Evolutionary conservation across 2,888 invertebrate genomes (phyloP).

Genomic region (Oscheius onirici): DNA sequence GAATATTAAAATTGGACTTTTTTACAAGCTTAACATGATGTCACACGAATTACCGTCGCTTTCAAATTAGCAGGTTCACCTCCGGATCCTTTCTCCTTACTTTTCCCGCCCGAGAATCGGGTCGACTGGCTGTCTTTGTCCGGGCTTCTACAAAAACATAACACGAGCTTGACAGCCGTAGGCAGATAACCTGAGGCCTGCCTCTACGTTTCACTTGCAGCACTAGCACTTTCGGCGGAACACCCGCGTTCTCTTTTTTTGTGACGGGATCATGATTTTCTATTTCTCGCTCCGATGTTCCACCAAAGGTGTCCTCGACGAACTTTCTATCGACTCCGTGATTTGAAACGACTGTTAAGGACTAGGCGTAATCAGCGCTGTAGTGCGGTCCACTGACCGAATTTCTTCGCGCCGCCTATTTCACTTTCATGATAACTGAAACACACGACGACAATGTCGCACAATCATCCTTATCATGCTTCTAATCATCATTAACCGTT

Average conservation of each 20-base stretch:
- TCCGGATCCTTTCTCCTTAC: constrained; percentile 31
- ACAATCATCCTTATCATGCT: constrained; percentile 14
- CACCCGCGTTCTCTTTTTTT: not conserved
- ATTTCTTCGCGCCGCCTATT: constrained; percentile 28
- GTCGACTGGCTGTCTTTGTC: constrained; percentile 10
- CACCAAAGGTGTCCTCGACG: not conserved
- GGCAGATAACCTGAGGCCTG: constrained; percentile 8
- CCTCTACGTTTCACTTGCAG: not conserved
- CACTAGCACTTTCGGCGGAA: not conserved
- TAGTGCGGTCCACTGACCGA: constrained; percentile 33
- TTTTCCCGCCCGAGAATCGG: constrained; percentile 29
- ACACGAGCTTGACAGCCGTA: constrained; percentile 16
- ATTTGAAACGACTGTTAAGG: constrained; percentile 21
- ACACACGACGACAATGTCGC: constrained; percentile 17
- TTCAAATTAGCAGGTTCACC: constrained; percentile 15
- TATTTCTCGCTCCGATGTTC: no score
- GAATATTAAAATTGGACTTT: no score
- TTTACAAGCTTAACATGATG: no score
- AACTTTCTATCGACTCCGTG: not conserved
- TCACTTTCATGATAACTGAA: constrained; percentile 34
- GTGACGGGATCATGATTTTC: no score
- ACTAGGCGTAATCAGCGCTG: constrained; percentile 23
- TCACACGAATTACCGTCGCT: not conserved
- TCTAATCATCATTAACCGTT: not conserved
- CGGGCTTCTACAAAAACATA: constrained; percentile 25